Conservation (phyloP, 2,888 invertebrate species). For the Crocallis elinguaria region DNA sequence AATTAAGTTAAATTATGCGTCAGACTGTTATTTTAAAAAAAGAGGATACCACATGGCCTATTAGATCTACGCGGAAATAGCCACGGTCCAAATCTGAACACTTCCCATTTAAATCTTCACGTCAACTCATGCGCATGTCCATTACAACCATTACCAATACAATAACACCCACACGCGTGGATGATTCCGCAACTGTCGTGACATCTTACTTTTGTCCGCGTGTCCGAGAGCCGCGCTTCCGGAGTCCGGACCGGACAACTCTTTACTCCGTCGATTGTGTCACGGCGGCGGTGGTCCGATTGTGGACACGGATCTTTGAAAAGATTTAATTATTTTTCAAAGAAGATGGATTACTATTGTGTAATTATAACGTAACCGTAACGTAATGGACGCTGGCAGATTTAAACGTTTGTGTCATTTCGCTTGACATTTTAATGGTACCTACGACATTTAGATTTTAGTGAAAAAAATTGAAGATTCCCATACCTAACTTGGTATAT, state of each 20-base stretch:
- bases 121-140: conserved; percentile 44
- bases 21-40: no score
- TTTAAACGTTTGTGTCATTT: conserved; percentile 4
- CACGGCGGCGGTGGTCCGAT: conserved; percentile 56
- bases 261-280: conserved; percentile 38
- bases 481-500: no score
- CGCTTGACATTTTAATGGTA: conserved; percentile 10
- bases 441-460: neutral
- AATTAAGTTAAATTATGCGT: no score
- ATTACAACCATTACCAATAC: conserved; percentile 1
- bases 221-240: conserved; percentile 44
- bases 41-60: no score
- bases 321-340: conserved; percentile 32
- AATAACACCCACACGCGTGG: conserved; percentile 34
- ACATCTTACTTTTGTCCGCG: conserved; percentile 28
- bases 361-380: conserved; percentile 18
- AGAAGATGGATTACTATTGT: conserved; percentile 32
- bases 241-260: conserved; percentile 44
- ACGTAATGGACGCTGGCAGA: conserved; percentile 14
- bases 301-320: conserved; percentile 25
- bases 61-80: conserved; percentile 10
- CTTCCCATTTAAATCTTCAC: conserved; percentile 3
- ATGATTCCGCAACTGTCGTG: conserved; percentile 41
- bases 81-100: neutral
- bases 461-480: no score